Base-by-base conservation (phyloP, 2,797 vertebrate genomes). In the Acropternis orthonyx region DNA sequence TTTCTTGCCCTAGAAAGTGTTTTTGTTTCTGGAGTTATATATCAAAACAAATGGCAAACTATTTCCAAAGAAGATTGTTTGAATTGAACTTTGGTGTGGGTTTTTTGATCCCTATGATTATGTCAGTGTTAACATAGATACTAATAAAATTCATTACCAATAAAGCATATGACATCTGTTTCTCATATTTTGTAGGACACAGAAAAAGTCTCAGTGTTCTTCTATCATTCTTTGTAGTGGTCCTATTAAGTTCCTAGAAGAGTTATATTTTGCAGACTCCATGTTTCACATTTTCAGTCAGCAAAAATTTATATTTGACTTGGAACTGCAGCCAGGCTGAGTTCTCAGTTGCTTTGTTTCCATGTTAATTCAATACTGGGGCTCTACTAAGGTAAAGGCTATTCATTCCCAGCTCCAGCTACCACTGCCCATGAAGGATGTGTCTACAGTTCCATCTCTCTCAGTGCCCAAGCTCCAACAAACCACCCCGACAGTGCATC, bases 401-500 rank as follows among this genome's bases (percentile, higher is more conserved):
- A 11, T 54, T 69, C 43, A 41, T 36, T 30, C 16, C 21, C 15
- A 18, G 1, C 32, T 71, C 71, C 66, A 81, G 15, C 23, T 43
- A 41, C 4, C 39, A 10, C 74, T 71, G 28, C 16, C 66, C 58
- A 34, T 16, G 17, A 61, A 74, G 11, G 16, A 26, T 74, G 23
- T 9, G 22, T 37, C 48, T 55, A 44, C 51, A 89, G 9, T 21
- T 44, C n/a, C 6, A 1, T 9, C 46, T 61, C 52, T 61, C 17
- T 22, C 32, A 28, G 41, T 3, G 4, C 20, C 28, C 22, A 49
- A 69, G 55, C 43, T 48, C 55, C 74, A 78, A 74, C 26, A 49
- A 27, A 30, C 0, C 0, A 69, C 7, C 23, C 27, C 27, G 6
- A 73, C 54, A 59, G 13, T 2, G 2, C 36, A 49, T 7, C 36